Evolutionary conservation across 2,888 invertebrate genomes (phyloP).

Genomic region (Eupithecia inturbata): DNA sequence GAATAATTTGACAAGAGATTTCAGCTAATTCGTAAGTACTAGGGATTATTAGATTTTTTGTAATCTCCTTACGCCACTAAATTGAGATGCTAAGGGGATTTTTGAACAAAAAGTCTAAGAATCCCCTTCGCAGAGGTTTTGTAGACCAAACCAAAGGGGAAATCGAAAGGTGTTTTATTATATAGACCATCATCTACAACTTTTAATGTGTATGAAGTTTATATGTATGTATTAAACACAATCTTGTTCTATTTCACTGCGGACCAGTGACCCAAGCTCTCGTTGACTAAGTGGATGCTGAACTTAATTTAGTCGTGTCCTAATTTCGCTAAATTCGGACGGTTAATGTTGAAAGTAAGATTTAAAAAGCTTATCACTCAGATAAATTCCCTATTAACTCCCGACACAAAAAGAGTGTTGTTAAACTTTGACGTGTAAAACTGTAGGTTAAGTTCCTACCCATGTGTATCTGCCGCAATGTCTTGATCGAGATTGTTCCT

Average conservation of each 20-base stretch:
- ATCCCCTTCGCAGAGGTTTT: too few relatives aligned
- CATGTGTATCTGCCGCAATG: too few relatives aligned
- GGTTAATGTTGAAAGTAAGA: background rate
- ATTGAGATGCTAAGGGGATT: too few relatives aligned
- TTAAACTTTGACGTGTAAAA: background rate
- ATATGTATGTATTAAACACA: too few relatives aligned
- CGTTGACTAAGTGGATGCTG: background rate
- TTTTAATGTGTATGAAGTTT: background rate
- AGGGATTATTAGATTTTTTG: too few relatives aligned
- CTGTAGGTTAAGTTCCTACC: background rate
- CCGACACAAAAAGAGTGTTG: background rate
- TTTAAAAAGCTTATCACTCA: background rate
- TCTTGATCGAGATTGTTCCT: too few relatives aligned
- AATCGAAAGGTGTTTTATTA: too few relatives aligned
- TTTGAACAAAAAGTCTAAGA: too few relatives aligned
- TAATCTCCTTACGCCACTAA: too few relatives aligned
- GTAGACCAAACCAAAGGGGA: too few relatives aligned
- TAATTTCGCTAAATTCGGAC: background rate
- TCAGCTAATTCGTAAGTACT: too few relatives aligned
- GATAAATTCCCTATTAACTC: background rate
- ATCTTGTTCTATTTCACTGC: background rate
- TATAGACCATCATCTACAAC: background rate
- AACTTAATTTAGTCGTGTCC: background rate
- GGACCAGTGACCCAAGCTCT: background rate
- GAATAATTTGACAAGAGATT: too few relatives aligned